phyloP scores from a whole-genome alignment of 2,113 vertebrate species.

The Lepidothrix coronata region DNA sequence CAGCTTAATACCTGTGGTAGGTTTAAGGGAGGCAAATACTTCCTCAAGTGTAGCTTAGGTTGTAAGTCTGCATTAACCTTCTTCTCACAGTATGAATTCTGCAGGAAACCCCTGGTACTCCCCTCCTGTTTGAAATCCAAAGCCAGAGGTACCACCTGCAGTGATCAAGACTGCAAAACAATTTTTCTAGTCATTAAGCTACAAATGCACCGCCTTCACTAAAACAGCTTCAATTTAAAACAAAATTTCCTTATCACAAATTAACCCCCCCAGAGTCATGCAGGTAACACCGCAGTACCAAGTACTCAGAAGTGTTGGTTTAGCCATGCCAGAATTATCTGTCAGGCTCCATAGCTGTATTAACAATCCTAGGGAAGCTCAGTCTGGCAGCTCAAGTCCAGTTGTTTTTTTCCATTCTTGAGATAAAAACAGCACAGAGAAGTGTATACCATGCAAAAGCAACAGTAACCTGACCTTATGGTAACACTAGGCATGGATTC shows the following conservation, averaged over 20 bases:
- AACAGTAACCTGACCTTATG: rapidly evolving
- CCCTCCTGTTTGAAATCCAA: neutral
- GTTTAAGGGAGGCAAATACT: neutral
- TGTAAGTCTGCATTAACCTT: neutral
- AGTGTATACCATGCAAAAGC: rapidly evolving
- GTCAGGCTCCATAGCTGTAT: rapidly evolving
- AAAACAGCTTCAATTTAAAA: neutral
- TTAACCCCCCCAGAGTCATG: neutral
- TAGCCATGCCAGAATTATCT: neutral
- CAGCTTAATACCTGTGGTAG: no score
- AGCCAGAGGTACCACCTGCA: no score
- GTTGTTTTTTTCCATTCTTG: neutral
- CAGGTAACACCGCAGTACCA: neutral
- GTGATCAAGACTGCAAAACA: neutral
- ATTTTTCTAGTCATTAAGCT: neutral
- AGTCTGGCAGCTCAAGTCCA: neutral
- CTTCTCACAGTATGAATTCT: neutral
- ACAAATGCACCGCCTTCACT: neutral
- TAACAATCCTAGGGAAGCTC: rapidly evolving
- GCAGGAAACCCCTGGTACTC: rapidly evolving
- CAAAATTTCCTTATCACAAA: neutral
- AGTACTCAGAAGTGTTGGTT: neutral
- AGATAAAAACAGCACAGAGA: neutral
- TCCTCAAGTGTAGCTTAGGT: neutral
- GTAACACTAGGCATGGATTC: neutral